Percentiles rank a stretch among this genome's conserved stretches.
phyloP scores from a whole-genome alignment of 1,140 invertebrate species.

The Cyphomyrmex costatus region DNA sequence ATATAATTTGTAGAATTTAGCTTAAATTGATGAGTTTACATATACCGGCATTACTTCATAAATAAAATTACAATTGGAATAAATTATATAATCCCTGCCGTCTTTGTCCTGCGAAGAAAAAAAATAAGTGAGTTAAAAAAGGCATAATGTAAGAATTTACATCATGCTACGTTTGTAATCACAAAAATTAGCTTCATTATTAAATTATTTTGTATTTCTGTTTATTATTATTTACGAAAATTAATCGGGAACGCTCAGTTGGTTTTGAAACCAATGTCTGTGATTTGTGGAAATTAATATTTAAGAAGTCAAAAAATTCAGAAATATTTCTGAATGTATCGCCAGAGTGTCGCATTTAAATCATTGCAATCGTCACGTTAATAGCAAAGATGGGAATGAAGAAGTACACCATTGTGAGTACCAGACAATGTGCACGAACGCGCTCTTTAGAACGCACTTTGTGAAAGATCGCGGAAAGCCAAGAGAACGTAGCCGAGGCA shows the following conservation, averaged over 20 bases:
- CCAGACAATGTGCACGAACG: not conserved
- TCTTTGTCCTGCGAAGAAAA: constrained; percentile 2
- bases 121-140: not conserved
- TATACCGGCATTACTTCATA: not conserved
- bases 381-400: constrained; percentile 6
- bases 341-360: not conserved
- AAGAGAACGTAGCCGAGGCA: constrained; percentile 75
- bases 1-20: not conserved
- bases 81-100: not conserved
- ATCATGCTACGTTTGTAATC: constrained; percentile 25
- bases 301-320: constrained; percentile 29
- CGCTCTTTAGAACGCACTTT: not conserved
- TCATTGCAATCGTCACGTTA: constrained; percentile 4
- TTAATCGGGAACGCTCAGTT: not conserved
- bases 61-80: constrained; percentile 22
- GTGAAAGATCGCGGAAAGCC: not conserved
- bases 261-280: constrained; percentile 5
- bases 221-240: not conserved
- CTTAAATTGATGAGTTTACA: not conserved
- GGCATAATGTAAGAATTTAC: not conserved
- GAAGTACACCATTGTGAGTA: constrained; percentile 3
- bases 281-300: constrained; percentile 34
- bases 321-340: constrained; percentile 11
- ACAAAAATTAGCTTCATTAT: not conserved
- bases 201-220: not conserved